phyloP scores from a whole-genome alignment of 2,113 vertebrate species.

The Lepus europaeus region DNA sequence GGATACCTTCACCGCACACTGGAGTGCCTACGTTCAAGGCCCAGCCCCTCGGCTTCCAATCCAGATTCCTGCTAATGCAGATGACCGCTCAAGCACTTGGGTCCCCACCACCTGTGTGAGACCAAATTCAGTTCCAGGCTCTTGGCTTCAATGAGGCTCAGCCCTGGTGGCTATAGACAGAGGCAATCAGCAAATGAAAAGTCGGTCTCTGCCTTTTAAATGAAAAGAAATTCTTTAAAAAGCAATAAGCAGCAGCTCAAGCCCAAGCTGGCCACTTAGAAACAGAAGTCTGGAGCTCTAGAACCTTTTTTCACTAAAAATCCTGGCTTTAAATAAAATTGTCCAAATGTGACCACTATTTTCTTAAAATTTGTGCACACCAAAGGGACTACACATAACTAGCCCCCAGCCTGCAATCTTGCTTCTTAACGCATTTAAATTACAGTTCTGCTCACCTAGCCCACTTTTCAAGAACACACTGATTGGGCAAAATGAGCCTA shows the following conservation, averaged over 20 bases:
- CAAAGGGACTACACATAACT: neutral
- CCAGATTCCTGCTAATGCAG: too few relatives aligned
- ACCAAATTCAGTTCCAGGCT: too few relatives aligned
- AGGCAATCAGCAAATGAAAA: too few relatives aligned
- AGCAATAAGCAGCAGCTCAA: neutral
- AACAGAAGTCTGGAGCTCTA: neutral
- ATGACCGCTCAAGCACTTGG: too few relatives aligned
- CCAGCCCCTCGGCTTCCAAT: too few relatives aligned
- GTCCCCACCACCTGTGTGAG: too few relatives aligned
- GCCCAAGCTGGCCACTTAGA: neutral
- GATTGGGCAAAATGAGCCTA: neutral
- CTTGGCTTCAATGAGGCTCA: too few relatives aligned
- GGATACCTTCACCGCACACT: too few relatives aligned
- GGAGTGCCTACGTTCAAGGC: too few relatives aligned
- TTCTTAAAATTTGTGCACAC: neutral
- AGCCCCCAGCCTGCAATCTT: neutral
- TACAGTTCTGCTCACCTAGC: neutral
- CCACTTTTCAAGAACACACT: neutral
- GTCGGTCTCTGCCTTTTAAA: too few relatives aligned
- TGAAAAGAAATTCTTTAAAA: too few relatives aligned
- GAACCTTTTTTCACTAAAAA: neutral
- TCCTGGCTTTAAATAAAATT: slow-evolving; percentile 9
- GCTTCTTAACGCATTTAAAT: slow-evolving; percentile 15
- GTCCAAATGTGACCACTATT: neutral
- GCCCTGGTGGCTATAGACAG: too few relatives aligned